Conservation (phyloP, 2,888 invertebrate species). For the Acanthosepion pharaonis region DNA sequence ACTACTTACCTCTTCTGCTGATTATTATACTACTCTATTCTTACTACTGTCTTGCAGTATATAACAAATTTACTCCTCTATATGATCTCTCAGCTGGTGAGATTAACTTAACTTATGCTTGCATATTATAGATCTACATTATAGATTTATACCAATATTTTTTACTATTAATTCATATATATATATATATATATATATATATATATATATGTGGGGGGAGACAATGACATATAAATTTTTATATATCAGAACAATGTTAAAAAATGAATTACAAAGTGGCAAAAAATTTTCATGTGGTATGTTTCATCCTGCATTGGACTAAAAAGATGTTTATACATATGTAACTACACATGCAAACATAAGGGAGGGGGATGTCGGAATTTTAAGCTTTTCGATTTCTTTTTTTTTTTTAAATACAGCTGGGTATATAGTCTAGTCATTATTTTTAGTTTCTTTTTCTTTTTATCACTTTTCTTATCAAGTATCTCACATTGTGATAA, state of each 20-base stretch:
- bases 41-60: neutral
- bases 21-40: neutral
- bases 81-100: neutral
- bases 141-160: neutral
- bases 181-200: neutral
- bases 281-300: no score
- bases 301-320: no score
- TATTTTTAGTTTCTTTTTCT: no score
- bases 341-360: neutral
- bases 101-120: neutral
- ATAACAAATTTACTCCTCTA: neutral
- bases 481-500: no score
- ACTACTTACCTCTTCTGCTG: neutral
- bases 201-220: neutral
- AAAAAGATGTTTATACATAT: neutral
- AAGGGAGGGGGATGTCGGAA: no score
- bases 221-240: neutral
- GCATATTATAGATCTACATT: neutral
- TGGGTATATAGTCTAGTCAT: no score
- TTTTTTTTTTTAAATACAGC: no score
- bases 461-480: no score
- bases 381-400: no score
- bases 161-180: neutral
- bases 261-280: no score
- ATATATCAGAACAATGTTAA: no score